Conservation (phyloP, 1,140 invertebrate species). For the Diachasma alloeum region DNA sequence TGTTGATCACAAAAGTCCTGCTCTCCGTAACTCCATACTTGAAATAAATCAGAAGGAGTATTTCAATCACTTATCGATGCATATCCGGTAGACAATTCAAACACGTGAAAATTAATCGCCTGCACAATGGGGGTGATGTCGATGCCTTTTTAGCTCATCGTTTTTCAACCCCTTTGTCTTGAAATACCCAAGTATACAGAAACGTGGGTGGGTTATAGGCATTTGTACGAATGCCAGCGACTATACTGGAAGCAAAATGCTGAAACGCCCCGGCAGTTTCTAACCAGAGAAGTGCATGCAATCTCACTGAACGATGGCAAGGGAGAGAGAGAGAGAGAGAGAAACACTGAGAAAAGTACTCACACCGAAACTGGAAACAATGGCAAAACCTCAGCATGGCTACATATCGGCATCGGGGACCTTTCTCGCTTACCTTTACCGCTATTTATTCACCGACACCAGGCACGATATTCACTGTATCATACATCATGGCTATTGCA, state of each 20-base stretch:
- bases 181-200: not conserved
- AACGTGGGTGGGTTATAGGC: conserved; percentile 10
- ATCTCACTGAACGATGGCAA: not conserved
- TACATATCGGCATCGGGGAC: not conserved
- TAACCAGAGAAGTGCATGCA: not conserved
- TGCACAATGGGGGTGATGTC: not conserved
- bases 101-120: conserved; percentile 11
- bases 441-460: conserved; percentile 26
- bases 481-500: not conserved
- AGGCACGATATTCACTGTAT: not conserved
- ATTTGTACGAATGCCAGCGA: conserved; percentile 13
- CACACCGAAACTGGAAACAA: conserved; percentile 44
- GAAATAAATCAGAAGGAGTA: not conserved
- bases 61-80: conserved; percentile 10
- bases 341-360: no score
- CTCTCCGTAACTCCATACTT: not conserved
- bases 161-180: not conserved
- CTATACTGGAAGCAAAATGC: conserved; percentile 1
- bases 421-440: not conserved
- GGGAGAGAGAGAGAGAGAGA: not conserved
- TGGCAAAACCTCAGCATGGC: conserved; percentile 32
- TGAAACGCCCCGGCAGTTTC: conserved; percentile 2
- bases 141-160: not conserved
- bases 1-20: not conserved
- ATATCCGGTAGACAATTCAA: not conserved